Conservation (phyloP, 2,888 invertebrate species). For the Hydroisotoma schaefferi region DNA sequence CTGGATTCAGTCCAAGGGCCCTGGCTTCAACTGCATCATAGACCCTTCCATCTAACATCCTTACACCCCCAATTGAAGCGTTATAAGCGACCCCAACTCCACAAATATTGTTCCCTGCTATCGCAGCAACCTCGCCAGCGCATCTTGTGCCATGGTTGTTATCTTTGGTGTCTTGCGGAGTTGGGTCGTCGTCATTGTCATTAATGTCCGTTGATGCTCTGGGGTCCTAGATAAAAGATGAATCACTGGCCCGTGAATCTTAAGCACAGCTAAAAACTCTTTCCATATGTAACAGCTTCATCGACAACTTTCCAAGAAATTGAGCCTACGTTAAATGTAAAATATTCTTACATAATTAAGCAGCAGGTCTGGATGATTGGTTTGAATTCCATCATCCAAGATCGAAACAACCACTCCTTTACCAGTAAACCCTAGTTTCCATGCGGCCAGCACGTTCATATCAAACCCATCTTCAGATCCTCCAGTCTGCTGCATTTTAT, state of each 20-base stretch:
- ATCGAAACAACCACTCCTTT: conserved; percentile 96
- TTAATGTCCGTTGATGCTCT: conserved; percentile 95
- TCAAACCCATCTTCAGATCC: conserved; percentile 93
- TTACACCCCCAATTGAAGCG: conserved; percentile 90
- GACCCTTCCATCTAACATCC: conserved; percentile 96
- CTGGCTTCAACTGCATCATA: conserved; percentile 88
- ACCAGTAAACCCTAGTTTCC: conserved; percentile 95
- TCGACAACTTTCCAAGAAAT: no score
- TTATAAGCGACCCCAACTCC: conserved; percentile 98
- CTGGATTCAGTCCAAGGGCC: conserved; percentile 85
- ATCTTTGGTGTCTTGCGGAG: conserved; percentile 96
- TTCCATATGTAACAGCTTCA: no score
- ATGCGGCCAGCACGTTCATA: conserved; percentile 93
- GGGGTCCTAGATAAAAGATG: conserved; percentile 67
- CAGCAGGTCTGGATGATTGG: conserved; percentile 88
- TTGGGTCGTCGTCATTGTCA: conserved; percentile 94
- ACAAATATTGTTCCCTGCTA: conserved; percentile 93
- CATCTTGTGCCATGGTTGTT: conserved; percentile 99
- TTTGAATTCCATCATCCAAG: conserved; percentile 95
- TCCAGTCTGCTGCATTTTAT: conserved; percentile 67
- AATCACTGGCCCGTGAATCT: no score
- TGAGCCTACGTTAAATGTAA: background rate
- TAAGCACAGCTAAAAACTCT: no score
- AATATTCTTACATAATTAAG: conserved; percentile 80
- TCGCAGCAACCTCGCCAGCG: conserved; percentile 97